phyloP scores from a whole-genome alignment of 2,888 invertebrate genomes.

The Limnephilus rhombicus region DNA sequence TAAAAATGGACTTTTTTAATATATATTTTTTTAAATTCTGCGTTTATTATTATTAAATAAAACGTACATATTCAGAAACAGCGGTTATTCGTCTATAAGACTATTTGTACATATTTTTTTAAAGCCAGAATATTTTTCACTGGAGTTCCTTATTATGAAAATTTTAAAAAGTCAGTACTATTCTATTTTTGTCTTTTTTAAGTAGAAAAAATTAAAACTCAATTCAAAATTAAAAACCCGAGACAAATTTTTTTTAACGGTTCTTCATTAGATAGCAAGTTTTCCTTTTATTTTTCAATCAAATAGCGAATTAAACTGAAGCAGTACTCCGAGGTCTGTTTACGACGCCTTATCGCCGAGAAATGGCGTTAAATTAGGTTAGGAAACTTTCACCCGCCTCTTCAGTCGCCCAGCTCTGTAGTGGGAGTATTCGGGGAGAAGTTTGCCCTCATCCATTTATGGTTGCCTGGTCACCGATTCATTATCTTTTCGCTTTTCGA shows the following conservation, averaged over 20 bases:
- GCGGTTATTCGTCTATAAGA: no score
- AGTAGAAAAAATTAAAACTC: neutral
- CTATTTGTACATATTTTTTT: no score
- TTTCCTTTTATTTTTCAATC: constrained; percentile 12
- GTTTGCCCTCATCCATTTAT: neutral
- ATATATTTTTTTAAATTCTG: no score
- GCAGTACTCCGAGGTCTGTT: constrained; percentile 20
- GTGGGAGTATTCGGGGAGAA: neutral
- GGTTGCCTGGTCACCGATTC: neutral
- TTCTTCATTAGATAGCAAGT: neutral
- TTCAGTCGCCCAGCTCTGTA: neutral
- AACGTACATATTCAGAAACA: no score
- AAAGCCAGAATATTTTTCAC: no score
- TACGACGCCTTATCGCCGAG: constrained; percentile 6
- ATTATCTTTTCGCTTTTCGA: neutral
- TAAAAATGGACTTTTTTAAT: no score
- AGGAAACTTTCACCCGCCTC: constrained; percentile 16
- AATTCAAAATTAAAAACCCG: neutral
- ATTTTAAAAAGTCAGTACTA: neutral
- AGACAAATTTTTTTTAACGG: neutral
- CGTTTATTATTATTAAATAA: no score
- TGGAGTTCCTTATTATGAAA: no score
- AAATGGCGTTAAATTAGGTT: constrained; percentile 38
- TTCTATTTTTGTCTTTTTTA: neutral
- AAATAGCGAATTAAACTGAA: constrained; percentile 18